These are phyloP conservation scores for Cirrhinus mrigala DNA, from an alignment of 2,797 vertebrate genomes.

Conservation along the genomic window DNA sequence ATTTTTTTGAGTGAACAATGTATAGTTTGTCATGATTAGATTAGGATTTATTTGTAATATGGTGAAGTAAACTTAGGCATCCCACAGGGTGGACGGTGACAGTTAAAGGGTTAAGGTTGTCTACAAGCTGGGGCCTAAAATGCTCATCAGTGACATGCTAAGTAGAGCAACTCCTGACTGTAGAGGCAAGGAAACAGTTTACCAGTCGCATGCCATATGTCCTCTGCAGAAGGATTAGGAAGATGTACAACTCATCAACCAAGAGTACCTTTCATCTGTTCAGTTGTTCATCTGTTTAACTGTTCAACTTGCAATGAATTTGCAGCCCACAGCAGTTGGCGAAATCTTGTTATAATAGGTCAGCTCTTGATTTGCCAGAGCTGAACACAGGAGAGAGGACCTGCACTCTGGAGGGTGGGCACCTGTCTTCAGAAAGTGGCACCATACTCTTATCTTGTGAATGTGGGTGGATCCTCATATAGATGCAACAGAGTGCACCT, in stretches of 20 bases:
- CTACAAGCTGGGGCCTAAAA: slow-evolving; percentile 37
- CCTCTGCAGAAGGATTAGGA: background rate
- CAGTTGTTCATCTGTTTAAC: slow-evolving; percentile 17
- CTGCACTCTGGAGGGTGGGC: background rate
- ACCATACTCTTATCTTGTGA: slow-evolving; percentile 35
- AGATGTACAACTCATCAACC: slow-evolving; percentile 37
- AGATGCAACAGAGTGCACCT: too few species aligned
- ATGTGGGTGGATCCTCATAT: slow-evolving; percentile 11
- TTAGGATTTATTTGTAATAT: too few species aligned
- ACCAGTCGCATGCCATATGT: slow-evolving; percentile 7
- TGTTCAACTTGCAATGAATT: slow-evolving; percentile 42
- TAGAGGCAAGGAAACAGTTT: background rate
- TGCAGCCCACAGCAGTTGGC: background rate
- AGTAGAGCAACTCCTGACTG: slow-evolving; percentile 11
- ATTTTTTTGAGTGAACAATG: too few species aligned
- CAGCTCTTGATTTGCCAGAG: slow-evolving; percentile 21
- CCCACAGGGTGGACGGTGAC: too few species aligned
- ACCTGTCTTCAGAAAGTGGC: slow-evolving; percentile 23
- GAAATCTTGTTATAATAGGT: background rate
- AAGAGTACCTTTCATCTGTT: slow-evolving; percentile 5
- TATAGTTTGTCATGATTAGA: too few species aligned
- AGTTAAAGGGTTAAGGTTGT: too few species aligned
- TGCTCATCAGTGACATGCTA: slow-evolving; percentile 34
- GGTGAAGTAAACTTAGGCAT: too few species aligned
- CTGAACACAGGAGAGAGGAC: slow-evolving; percentile 9